phyloP scores from a whole-genome alignment of 2,888 invertebrate genomes.

The Galerucella pusilla region DNA sequence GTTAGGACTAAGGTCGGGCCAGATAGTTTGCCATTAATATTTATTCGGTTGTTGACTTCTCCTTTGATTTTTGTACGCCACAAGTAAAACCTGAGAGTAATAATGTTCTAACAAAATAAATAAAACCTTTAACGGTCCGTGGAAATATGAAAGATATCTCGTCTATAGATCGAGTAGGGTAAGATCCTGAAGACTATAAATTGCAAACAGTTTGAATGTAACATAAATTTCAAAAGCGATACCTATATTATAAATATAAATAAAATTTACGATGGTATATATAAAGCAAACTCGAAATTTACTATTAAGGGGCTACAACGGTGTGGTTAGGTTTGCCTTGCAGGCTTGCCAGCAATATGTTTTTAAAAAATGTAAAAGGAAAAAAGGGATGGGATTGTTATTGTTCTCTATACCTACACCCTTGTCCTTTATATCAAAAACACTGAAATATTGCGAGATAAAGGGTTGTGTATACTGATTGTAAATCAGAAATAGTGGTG shows the following conservation, averaged over 20 bases:
- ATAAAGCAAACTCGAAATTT: constrained; percentile 48
- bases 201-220: constrained; percentile 22
- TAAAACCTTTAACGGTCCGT: too few species aligned
- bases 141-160: too few species aligned
- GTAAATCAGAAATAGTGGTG: not conserved
- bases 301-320: constrained; percentile 49
- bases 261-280: constrained; percentile 40
- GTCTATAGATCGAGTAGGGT: too few species aligned
- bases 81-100: too few species aligned
- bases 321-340: constrained; percentile 30
- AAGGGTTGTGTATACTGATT: not conserved
- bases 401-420: constrained; percentile 6
- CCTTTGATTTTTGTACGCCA: too few species aligned
- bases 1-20: too few species aligned
- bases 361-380: constrained; percentile 5
- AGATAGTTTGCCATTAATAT: too few species aligned
- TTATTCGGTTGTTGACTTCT: too few species aligned
- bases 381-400: constrained; percentile 5
- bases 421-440: not conserved
- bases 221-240: constrained; percentile 26
- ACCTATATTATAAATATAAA: constrained; percentile 42
- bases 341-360: constrained; percentile 8
- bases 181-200: constrained; percentile 8
- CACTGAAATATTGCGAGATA: constrained; percentile 1
- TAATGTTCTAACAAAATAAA: too few species aligned